Evolutionary conservation across 2,797 vertebrate genomes (phyloP), one percentile per base, ranked within the genome.

Genomic region (Brachymystax lenok): DNA sequence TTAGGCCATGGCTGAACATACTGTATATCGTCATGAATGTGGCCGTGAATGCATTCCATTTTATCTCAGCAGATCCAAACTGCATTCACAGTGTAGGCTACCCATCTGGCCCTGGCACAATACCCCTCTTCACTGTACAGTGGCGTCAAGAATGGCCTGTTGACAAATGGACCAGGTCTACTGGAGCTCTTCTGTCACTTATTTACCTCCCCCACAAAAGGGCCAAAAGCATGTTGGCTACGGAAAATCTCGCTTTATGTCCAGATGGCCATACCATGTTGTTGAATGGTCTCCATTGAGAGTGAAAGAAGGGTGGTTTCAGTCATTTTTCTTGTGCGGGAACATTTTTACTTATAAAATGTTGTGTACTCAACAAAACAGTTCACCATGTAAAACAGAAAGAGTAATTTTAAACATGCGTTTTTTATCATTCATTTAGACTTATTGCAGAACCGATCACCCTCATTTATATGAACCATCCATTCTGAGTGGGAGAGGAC

Each of bases 141-240:
- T 76, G 51, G 76, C 82, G 76, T 76, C 74, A 83, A 89, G 84
- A 86, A 73, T 76, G 77, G 72, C 46, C 74, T 4, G 73, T 86
- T 84, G 74, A 85, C 80, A 85, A 16, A 76, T 61, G 33, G 61
- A 77, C 21, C 59, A 69, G 59, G 71, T 66, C 79, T 68, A 76
- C 82, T 70, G 77, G 74, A 78, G 40, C 67, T 84, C 79, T 79
- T 82, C 77, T 76, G 35, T 82, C 5, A 30, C 79, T 68, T 76
- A 77, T 83, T 84, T 80, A 84, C 85, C 79, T 83, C 78, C 66
- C 79, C 51, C 76, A 50, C 73, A 6, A 54, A 27, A 54, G 51
- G 51, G 24, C 16, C 50, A 54, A 13, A 17, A 1, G 50, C 28
- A 27, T 8, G 51, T 6, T 30, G 24, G 17, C 21, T 56, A 52